Percentiles rank a stretch among this genome's conserved stretches.
Evolutionary conservation across 2,888 invertebrate genomes (phyloP).

Genomic region (Lottia scabra): DNA sequence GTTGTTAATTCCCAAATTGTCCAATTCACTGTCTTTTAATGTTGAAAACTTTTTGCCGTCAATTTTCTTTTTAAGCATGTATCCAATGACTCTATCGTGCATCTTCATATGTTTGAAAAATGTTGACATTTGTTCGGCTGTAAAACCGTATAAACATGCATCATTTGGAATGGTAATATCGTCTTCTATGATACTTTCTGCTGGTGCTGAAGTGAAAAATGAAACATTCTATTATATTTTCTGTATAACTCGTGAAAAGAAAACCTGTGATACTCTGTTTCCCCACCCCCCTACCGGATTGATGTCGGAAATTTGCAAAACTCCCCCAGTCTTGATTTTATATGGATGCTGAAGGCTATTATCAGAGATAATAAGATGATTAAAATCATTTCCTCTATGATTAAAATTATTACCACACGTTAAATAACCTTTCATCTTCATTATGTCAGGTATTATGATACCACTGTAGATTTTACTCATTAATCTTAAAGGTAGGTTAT

Average conservation of each 20-base stretch:
- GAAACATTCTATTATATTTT: no score
- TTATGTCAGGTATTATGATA: no score
- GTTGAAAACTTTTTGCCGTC: constrained; percentile 63
- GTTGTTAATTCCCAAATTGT: constrained; percentile 55
- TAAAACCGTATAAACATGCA: constrained; percentile 59
- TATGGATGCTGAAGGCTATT: no score
- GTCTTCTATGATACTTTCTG: constrained; percentile 48
- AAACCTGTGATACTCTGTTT: no score
- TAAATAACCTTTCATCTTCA: no score
- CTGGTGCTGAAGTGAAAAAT: constrained; percentile 34
- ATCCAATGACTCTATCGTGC: constrained; percentile 52
- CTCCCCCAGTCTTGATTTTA: no score
- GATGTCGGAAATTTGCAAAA: no score
- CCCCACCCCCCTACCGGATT: no score
- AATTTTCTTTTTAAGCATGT: constrained; percentile 51
- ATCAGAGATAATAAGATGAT: no score
- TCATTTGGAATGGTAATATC: constrained; percentile 59
- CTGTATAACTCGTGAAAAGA: no score
- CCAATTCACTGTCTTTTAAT: constrained; percentile 59
- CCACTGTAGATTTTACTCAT: neutral
- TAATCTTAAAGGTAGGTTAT: neutral
- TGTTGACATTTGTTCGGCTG: constrained; percentile 58
- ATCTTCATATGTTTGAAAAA: constrained; percentile 57
- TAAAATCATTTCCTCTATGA: no score
- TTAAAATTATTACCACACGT: no score